Percentiles rank a stretch among this genome's conserved stretches.
Conservation (phyloP, 2,888 invertebrate genomes). For the Chironomus tentans region DNA sequence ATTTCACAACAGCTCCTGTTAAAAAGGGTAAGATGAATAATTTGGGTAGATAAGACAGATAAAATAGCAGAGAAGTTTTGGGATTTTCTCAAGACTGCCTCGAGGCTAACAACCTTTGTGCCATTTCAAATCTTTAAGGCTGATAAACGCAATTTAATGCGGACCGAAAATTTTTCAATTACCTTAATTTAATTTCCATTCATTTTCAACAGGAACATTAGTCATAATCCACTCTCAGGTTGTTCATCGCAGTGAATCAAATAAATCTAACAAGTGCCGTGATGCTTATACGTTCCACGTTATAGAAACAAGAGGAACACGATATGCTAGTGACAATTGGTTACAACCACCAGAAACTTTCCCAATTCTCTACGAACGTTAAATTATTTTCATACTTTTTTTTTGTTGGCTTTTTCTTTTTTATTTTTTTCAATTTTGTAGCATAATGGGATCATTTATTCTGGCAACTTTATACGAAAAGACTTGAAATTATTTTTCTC, state of each 20-base stretch:
- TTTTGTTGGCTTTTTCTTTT: background rate
- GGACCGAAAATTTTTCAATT: too few relatives aligned
- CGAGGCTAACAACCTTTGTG: too few relatives aligned
- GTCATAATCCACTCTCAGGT: conserved; percentile 87
- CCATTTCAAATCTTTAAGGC: too few relatives aligned
- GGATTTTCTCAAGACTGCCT: too few relatives aligned
- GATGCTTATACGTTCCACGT: conserved; percentile 95
- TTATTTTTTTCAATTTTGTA: conserved; percentile 42
- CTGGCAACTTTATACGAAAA: too few relatives aligned
- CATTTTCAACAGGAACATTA: conserved; percentile 56
- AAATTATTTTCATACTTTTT: too few relatives aligned
- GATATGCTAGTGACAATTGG: conserved; percentile 79
- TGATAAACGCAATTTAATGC: too few relatives aligned
- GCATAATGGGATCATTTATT: conserved; percentile 27
- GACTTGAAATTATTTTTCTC: too few relatives aligned
- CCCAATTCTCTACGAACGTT: conserved; percentile 49
- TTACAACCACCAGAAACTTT: conserved; percentile 70
- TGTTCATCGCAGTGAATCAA: conserved; percentile 83
- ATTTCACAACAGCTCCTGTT: conserved; percentile 70
- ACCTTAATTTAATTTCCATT: too few relatives aligned
- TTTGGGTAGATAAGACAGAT: background rate
- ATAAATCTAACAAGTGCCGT: conserved; percentile 72
- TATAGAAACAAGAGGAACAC: conserved; percentile 64
- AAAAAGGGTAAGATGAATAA: conserved; percentile 56
- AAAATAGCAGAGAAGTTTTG: background rate